These are phyloP conservation scores for Melipona quadrifasciata DNA, from an alignment of 1,140 invertebrate genomes.

Conservation along the genomic window DNA sequence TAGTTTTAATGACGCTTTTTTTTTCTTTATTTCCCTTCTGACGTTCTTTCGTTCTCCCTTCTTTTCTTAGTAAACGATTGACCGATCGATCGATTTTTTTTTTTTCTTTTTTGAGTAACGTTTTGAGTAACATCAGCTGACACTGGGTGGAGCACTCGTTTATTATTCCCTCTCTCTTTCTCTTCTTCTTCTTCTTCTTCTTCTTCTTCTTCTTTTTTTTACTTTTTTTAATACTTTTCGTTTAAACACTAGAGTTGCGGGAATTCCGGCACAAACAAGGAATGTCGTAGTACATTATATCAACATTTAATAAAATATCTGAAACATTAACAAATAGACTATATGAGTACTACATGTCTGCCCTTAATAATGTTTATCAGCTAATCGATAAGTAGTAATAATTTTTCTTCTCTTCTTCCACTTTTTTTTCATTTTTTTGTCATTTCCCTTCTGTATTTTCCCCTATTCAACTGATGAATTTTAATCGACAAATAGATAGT, in stretches of 20 bases:
- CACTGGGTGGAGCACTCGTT: constrained; percentile 69
- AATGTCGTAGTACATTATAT: constrained; percentile 81
- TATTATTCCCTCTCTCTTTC: neutral
- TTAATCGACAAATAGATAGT: constrained; percentile 37
- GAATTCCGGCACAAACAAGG: constrained; percentile 75
- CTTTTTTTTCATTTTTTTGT: neutral
- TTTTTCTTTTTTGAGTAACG: constrained; percentile 33
- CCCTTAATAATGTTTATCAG: constrained; percentile 69
- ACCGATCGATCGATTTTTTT: constrained; percentile 51
- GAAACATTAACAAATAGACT: constrained; percentile 81
- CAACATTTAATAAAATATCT: constrained; percentile 82
- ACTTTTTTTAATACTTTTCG: constrained; percentile 5
- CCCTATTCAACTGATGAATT: constrained; percentile 24
- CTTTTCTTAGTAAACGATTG: constrained; percentile 60
- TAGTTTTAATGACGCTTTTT: constrained; percentile 39
- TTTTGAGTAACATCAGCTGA: constrained; percentile 63
- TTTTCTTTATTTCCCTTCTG: neutral
- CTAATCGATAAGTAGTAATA: constrained; percentile 70
- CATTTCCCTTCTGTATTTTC: no score
- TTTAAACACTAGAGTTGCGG: constrained; percentile 69
- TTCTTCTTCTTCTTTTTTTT: neutral
- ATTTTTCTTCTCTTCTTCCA: constrained; percentile 9
- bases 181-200: neutral
- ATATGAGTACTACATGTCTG: constrained; percentile 78
- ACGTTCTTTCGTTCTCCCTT: neutral